Percentiles rank a stretch among this genome's conserved stretches.
Conservation (phyloP, 1,140 invertebrate species). For the Achroia grisella region DNA sequence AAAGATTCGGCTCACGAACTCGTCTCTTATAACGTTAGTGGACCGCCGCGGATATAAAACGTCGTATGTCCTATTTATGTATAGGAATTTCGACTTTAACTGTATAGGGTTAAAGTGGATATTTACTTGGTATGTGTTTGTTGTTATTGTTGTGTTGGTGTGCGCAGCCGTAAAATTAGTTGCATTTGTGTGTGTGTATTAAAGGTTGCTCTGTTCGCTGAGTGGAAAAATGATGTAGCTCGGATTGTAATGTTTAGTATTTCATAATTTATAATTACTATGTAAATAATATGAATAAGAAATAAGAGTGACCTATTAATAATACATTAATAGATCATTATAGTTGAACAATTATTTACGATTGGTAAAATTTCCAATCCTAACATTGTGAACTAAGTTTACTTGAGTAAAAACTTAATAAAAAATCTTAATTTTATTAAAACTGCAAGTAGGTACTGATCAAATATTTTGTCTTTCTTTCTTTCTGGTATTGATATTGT, state of each 20-base stretch:
- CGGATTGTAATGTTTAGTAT: constrained; percentile 11
- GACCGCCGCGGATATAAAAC: background rate
- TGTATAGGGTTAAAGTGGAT: background rate
- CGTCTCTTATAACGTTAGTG: constrained; percentile 7
- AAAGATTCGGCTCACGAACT: constrained; percentile 7
- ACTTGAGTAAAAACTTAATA: too few relatives aligned
- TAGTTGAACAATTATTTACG: too few relatives aligned
- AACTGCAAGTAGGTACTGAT: too few relatives aligned
- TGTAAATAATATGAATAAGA: too few relatives aligned
- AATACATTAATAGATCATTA: too few relatives aligned
- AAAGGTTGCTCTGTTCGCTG: constrained; percentile 34
- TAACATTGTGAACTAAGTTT: too few relatives aligned
- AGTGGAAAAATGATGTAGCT: constrained; percentile 31
- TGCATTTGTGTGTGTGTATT: constrained; percentile 50
- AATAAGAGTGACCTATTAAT: too few relatives aligned
- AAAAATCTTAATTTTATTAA: too few relatives aligned
- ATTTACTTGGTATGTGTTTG: constrained; percentile 8
- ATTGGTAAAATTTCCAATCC: too few relatives aligned
- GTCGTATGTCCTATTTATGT: background rate
- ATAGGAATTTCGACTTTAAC: constrained; percentile 15
- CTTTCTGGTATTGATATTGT: too few relatives aligned
- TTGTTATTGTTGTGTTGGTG: constrained; percentile 13
- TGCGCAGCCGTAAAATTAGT: constrained; percentile 42
- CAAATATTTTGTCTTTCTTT: too few relatives aligned
- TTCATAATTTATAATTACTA: too few relatives aligned